These are phyloP conservation scores for Stichodactyla helianthus DNA, from an alignment of 64 coral and sea anemone species.

Conservation along the genomic window DNA sequence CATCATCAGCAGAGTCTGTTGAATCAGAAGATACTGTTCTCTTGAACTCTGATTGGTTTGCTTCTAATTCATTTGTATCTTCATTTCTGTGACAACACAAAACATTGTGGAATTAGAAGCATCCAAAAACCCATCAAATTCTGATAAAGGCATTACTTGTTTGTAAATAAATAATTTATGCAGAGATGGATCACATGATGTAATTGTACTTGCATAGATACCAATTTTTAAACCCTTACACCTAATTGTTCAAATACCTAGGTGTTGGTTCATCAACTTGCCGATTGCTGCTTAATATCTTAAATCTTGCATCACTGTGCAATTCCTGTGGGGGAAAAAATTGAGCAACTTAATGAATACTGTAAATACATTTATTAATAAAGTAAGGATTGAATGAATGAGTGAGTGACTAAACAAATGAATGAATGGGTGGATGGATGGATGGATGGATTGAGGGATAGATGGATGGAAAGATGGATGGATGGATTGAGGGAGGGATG, in stretches of 20 bases:
- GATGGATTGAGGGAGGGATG: no score
- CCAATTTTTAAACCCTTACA: no score
- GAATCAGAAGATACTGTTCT: neutral
- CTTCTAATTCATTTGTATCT: neutral
- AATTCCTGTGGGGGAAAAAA: neutral
- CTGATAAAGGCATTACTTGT: no score
- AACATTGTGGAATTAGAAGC: no score
- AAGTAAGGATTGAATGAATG: neutral
- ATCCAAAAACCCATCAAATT: no score
- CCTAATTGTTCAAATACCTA: neutral
- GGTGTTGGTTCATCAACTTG: neutral
- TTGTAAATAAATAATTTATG: no score
- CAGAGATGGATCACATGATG: no score
- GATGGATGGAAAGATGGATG: neutral
- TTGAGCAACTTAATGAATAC: neutral
- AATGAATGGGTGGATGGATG: neutral
- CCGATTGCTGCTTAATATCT: neutral
- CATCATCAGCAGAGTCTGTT: conserved; percentile 18
- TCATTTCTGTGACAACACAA: neutral
- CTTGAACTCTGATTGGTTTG: neutral
- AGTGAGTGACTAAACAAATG: neutral
- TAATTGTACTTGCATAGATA: no score
- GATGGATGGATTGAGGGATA: neutral
- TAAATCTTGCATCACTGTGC: conserved; percentile 20
- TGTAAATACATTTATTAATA: neutral